These are phyloP conservation scores for Epinotia ramella DNA, from an alignment of 2,888 invertebrate species.

Conservation along the genomic window DNA sequence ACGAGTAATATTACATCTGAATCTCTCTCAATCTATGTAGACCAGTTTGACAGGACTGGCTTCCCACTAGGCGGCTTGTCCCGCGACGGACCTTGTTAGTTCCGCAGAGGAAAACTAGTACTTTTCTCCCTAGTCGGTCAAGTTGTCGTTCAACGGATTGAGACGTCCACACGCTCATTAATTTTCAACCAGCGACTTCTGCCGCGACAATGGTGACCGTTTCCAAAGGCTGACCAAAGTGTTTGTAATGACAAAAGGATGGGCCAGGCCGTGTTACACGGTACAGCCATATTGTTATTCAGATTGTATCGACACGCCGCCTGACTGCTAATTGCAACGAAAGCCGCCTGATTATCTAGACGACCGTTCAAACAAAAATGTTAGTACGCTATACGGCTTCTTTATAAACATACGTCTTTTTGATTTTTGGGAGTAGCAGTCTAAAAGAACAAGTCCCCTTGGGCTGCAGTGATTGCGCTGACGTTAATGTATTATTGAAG, in stretches of 20 bases:
- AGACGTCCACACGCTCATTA: slow-evolving; percentile 76
- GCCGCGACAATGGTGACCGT: slow-evolving; percentile 56
- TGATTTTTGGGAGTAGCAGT: not conserved
- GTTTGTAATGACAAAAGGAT: slow-evolving; percentile 59
- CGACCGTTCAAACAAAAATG: slow-evolving; percentile 38
- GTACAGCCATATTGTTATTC: slow-evolving; percentile 52
- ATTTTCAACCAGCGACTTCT: slow-evolving; percentile 73
- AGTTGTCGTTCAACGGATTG: slow-evolving; percentile 56
- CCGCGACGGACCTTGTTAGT: too few relatives aligned
- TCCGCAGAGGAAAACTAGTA: not conserved
- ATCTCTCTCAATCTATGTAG: too few relatives aligned
- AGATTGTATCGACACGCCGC: slow-evolving; percentile 60
- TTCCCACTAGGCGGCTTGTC: too few relatives aligned
- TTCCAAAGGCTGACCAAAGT: slow-evolving; percentile 59
- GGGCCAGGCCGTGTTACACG: slow-evolving; percentile 73
- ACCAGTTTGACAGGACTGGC: too few relatives aligned
- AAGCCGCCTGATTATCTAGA: slow-evolving; percentile 56
- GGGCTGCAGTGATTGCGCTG: slow-evolving; percentile 6
- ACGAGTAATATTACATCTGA: too few relatives aligned
- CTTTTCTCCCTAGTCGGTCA: not conserved
- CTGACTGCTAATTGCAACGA: slow-evolving; percentile 65
- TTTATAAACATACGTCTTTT: not conserved
- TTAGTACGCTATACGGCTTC: not conserved
- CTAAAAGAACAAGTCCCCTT: slow-evolving; percentile 24
- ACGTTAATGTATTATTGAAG: slow-evolving; percentile 9